Base-by-base conservation (phyloP, 2,888 invertebrate genomes). In the Pseudanteris insignis region DNA sequence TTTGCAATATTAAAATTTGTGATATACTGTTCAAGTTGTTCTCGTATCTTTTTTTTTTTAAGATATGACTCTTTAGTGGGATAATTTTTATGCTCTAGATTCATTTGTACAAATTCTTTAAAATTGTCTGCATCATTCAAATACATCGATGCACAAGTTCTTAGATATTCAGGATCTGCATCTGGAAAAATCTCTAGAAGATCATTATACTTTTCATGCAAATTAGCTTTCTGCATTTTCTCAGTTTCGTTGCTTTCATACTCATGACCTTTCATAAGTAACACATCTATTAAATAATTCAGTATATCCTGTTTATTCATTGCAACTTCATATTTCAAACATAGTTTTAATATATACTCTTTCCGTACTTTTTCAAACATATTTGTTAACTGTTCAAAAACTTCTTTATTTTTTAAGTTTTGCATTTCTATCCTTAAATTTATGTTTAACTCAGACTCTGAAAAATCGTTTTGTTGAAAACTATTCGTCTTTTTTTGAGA, bases 21-120 rank as follows among this genome's bases (percentile, higher is more conserved):
- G 0, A 81, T 82, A 61, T 82, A 82, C 37, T 81, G 79, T 38
- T 76, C 77, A 21, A 77, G 74, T 63, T 82, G 80, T 5, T 81
- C 75, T 0, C 74, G 64, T 1, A 69, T 60, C 34, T 72, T 70
- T 7, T 70, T 44, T 8, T 67, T 64, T 2, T 67, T 64, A n/a
- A 67, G 34, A 11, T 69, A 70, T 8, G 69, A 53, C 3, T 67
- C 66, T 30, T 65, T 67, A 1, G 71, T 70, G 1, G 75, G 75
- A 63, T 74, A 74, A 18, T 63, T 60, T 1, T 50, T 67, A 0
- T 44, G 30, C 26, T 71, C 69, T 4, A 74, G 48, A 11, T 66
- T 65, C 2, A 28, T n/a, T 8, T 70, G 68, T 3, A 75, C 69
- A 30, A 72, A 74, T 6, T 59, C 33, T 12, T 70, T 66, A 1